Evolutionary conservation across 2,888 invertebrate genomes (phyloP), one percentile per base, ranked within the genome.

Genomic region (Polydrusus pterygomalis): DNA sequence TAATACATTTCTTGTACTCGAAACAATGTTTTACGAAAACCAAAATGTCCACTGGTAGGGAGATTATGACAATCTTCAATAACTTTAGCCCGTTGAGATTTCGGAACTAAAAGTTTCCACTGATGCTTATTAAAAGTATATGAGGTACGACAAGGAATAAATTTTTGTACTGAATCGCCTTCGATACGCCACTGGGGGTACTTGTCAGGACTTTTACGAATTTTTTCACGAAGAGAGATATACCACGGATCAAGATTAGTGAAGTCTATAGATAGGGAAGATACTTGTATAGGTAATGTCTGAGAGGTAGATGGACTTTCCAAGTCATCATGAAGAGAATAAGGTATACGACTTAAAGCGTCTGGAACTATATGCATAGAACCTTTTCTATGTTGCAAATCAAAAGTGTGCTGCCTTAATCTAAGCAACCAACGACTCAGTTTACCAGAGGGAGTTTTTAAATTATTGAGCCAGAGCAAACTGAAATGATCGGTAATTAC

Each of bases 361-460:
- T 79, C 79, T 9, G 81, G 76, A 1, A 80, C 78, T 10, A 79
- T 69, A 25, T 81, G 70, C 8, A 3, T 17, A 25, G 38, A 70
- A 2, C n/a, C 81, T 77, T 65, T 81, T 80, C 34, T 73, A 10
- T 81, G 78, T 43, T 79, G 20, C 9, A 82, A 49, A 20, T 80
- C 76, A 63, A 81, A 81, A 75, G 43, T 47, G 60, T 75, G 74
- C 67, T 81, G 77, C 10, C 70, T 45, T n/a, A 81, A 47, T 20
- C 64, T 75, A 18, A 80, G 58, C 43, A 77, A 34, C 81, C 82
- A 82, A 11, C 83, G 9, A 8, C 79, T 73, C 18, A 83, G 63
- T 70, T 77, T 77, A 38, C 82, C 82, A 13, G 78, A 17, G 13
- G 80, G 25, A 54, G 17, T 54, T 25, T 11, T 54, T 25, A 25